Base-by-base conservation (phyloP, 2,113 vertebrate genomes). In the Semicossyphus pulcher region DNA sequence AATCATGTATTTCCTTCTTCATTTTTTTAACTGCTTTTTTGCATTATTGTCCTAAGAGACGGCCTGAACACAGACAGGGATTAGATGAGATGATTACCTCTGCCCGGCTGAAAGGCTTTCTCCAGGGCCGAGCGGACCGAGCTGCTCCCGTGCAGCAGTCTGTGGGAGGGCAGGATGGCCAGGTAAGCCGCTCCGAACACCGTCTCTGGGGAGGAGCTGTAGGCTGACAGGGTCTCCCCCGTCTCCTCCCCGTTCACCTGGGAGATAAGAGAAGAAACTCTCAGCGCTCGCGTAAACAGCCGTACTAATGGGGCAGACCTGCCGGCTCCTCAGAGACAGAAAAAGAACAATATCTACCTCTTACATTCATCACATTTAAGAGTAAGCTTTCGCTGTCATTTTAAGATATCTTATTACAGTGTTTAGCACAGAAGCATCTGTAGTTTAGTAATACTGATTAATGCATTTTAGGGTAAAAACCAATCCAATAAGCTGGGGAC, bases 171-270 rank as follows among this genome's bases (percentile, higher is more conserved):
- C 49, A 96, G 93, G 88, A 99, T 92, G 72, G 88, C 93, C 51
- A 99, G 74, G 51, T 96, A 96, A 20, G 97, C 97, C 1, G 93
- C 91, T 42, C 97, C 98, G 7, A 95, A 96, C 72, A 99, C 86
- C 6, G 90, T 94, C 91, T 99, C 98, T 2, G 97, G 98, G 0
- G 92, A 94, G 69, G 87, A 92, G n/a, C 95, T 92, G 89, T 97
- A 99, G 39, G 96, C 97, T 0, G 93, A 83, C 76, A 99, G 72
- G 51, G 83, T 95, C 74, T 99, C 97, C 76, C 93, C 95, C 0
- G 94, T 94, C 81, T 94, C 90, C 60, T 92, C 81, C 15, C 95
- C 96, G 23, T 94, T 92, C 58, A 96, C 87, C 98, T 99, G 92
- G 23, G 23, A 71, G 49, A 71, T 10, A 18, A 68, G 20, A 58